Evolutionary conservation across 2,888 invertebrate species (phyloP).

Genomic region (Diarsia dahlii): DNA sequence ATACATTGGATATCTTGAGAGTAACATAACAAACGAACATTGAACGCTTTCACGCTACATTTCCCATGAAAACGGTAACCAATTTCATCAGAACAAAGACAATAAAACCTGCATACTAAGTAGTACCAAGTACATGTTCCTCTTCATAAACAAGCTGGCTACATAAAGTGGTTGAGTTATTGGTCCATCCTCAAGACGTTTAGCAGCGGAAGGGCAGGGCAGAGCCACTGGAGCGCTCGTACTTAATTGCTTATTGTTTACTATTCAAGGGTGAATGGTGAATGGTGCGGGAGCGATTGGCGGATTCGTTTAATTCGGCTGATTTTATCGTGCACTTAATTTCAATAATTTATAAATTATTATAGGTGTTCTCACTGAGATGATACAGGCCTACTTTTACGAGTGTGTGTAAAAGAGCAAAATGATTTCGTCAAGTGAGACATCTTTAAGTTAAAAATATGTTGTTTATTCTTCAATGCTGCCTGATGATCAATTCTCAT

Average conservation of each 20-base stretch:
- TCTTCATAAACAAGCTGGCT: conserved; percentile 26
- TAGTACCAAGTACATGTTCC: conserved; percentile 27
- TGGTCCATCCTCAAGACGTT: conserved; percentile 61
- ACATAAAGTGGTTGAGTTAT: conserved; percentile 57
- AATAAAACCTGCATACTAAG: conserved; percentile 38
- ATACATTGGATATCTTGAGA: not conserved
- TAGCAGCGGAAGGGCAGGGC: conserved; percentile 80
- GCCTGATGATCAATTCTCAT: not conserved
- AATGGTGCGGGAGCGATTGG: conserved; percentile 60
- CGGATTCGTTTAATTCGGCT: not conserved
- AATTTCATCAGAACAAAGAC: conserved; percentile 32
- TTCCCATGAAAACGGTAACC: conserved; percentile 10
- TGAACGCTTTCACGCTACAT: conserved; percentile 24
- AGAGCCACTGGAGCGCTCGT: conserved; percentile 75
- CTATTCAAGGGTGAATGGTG: conserved; percentile 30
- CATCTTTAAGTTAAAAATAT: not conserved
- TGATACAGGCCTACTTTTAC: too few species aligned
- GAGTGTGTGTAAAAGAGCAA: not conserved
- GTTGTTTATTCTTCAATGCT: not conserved
- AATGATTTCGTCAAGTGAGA: not conserved
- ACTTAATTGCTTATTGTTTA: conserved; percentile 86
- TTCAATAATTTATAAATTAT: not conserved
- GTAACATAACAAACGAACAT: conserved; percentile 8
- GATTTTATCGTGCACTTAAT: not conserved
- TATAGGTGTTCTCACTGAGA: too few species aligned